Evolutionary conservation across 2,113 vertebrate genomes (phyloP).

Genomic region (Diphyllodes magnificus): DNA sequence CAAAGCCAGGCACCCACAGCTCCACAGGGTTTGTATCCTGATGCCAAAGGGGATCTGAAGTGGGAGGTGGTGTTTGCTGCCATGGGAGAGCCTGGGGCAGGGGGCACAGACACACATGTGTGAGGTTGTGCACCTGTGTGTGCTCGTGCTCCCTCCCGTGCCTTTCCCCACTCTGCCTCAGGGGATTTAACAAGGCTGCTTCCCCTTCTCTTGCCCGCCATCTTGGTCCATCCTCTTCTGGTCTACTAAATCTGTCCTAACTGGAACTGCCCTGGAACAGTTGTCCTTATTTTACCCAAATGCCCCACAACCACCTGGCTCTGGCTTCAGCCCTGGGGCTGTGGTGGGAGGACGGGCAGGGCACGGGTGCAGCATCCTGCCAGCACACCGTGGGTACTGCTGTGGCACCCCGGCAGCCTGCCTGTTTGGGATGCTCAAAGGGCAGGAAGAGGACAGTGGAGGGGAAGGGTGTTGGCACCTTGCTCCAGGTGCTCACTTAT

Average conservation of each 20-base stretch:
- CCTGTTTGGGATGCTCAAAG: background rate
- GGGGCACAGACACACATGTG: accelerated
- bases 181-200: background rate
- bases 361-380: too few species aligned
- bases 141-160: background rate
- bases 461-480: background rate
- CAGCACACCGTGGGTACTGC: background rate
- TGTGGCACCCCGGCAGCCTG: accelerated
- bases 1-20: background rate
- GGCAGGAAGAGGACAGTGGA: background rate
- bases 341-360: background rate
- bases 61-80: background rate
- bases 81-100: too few species aligned
- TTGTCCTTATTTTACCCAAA: background rate
- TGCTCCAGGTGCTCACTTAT: accelerated
- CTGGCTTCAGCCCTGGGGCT: background rate
- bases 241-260: background rate
- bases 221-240: background rate
- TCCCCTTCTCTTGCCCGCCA: background rate
- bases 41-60: background rate
- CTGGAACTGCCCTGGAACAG: background rate
- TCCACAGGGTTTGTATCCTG: background rate
- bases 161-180: accelerated
- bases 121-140: too few species aligned
- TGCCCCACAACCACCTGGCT: accelerated